Base-by-base conservation (phyloP, 2,113 vertebrate genomes). In the Triplophysa rosa region DNA sequence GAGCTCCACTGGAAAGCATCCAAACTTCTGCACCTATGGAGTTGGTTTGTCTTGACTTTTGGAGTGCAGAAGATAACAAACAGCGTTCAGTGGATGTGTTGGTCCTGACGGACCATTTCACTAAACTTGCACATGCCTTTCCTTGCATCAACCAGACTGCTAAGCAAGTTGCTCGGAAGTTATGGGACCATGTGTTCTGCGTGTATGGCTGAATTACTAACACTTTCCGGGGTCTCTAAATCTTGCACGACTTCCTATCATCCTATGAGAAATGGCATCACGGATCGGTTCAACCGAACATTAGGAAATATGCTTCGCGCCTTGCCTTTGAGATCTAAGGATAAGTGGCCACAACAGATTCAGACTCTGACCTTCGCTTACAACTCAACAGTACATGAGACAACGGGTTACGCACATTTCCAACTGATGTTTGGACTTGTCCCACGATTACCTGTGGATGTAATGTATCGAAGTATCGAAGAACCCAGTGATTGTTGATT, bases 341-440 rank as follows among this genome's bases (percentile, higher is more conserved):
- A 61, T 24, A 61, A 24, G 21, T 61, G 59, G 59, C n/a, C n/a
- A n/a, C n/a, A n/a, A n/a, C n/a, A n/a, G n/a, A n/a, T n/a, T n/a
- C n/a, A n/a, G n/a, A n/a, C 59, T 75, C 40, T 42, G 40, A 42
- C 40, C 59, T 4, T 21, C 8, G 56, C 56, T 21, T 23, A 59
- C 56, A 59, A 59, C 10, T 61, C 59, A 13, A 61, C 59, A 24
- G n/a, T 59, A 24, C 59, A 61, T 61, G 59, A 61, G 59, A 61
- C 59, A 23, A 61, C 11, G 11, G n/a, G n/a, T n/a, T n/a, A n/a
- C n/a, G n/a, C n/a, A n/a, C n/a, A n/a, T n/a, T n/a, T n/a, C n/a
- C n/a, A n/a, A n/a, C n/a, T n/a, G n/a, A n/a, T n/a, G n/a, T n/a
- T n/a, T n/a, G n/a, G n/a, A n/a, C n/a, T n/a, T 13, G 59, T 61